Evolutionary conservation across 2,888 invertebrate species (phyloP).

Genomic region (Eutolmus rufibarbis): DNA sequence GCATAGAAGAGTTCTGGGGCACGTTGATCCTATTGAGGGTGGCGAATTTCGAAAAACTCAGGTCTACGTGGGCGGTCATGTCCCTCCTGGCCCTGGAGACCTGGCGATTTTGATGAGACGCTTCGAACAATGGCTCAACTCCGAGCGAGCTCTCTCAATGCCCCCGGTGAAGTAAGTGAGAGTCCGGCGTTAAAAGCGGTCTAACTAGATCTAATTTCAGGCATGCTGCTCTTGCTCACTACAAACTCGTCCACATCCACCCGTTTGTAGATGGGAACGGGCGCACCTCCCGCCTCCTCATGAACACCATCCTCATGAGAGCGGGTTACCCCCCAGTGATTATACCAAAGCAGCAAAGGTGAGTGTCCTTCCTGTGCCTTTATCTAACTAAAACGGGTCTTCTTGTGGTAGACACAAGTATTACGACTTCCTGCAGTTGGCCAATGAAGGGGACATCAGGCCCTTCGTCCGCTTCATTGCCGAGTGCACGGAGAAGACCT

Average conservation of each 20-base stretch:
- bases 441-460: conserved; percentile 92
- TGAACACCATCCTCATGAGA: conserved; percentile 95
- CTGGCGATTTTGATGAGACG: conserved; percentile 83
- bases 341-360: conserved; percentile 83
- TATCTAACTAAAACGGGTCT: neutral
- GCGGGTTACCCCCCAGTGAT: conserved; percentile 97
- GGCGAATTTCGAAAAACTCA: conserved; percentile 88
- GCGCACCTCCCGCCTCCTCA: conserved; percentile 90
- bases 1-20: conserved; percentile 90
- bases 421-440: conserved; percentile 87
- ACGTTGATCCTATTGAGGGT: conserved; percentile 91
- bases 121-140: conserved; percentile 92
- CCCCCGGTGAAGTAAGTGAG: conserved; percentile 80
- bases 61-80: conserved; percentile 94
- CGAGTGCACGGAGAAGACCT: conserved; percentile 86
- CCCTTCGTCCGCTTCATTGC: conserved; percentile 97
- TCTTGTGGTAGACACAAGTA: conserved; percentile 70
- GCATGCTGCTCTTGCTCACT: conserved; percentile 94
- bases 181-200: neutral
- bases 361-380: conserved; percentile 30
- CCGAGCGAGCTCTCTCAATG: conserved; percentile 82
- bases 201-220: conserved; percentile 63
- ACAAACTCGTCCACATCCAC: conserved; percentile 95
- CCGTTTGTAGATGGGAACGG: conserved; percentile 98
- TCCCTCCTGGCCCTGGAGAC: conserved; percentile 87